Evolutionary conservation across 1,140 invertebrate species (phyloP).

Genomic region (Nixonia krombeini): DNA sequence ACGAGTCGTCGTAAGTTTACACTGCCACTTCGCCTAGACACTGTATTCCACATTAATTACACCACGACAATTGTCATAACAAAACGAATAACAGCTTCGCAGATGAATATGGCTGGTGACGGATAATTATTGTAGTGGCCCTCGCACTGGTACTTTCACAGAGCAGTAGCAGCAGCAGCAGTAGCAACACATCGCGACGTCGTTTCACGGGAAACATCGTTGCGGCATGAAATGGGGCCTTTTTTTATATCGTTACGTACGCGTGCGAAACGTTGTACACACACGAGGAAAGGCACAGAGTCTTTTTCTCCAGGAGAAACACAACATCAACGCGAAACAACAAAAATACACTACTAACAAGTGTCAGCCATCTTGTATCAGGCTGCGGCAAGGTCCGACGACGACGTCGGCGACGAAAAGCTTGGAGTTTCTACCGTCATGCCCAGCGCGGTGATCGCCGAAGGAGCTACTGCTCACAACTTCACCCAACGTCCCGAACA

Average conservation of each 20-base stretch:
- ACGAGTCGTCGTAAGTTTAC: background rate
- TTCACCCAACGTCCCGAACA: no score
- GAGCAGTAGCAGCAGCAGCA: slow-evolving; percentile 20
- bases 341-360: slow-evolving; percentile 69
- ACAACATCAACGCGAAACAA: slow-evolving; percentile 51
- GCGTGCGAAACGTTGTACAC: background rate
- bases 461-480: no score
- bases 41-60: slow-evolving; percentile 11
- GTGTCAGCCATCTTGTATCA: slow-evolving; percentile 68
- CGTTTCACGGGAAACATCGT: slow-evolving; percentile 22
- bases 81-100: slow-evolving; percentile 47
- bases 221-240: slow-evolving; percentile 5
- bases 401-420: background rate
- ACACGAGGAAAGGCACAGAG: slow-evolving; percentile 38
- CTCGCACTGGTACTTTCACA: slow-evolving; percentile 54
- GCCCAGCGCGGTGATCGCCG: no score
- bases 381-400: slow-evolving; percentile 22
- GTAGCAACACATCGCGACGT: no score
- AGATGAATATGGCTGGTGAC: slow-evolving; percentile 53
- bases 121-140: slow-evolving; percentile 39
- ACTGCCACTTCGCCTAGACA: slow-evolving; percentile 20
- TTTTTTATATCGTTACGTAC: background rate
- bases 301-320: slow-evolving; percentile 45
- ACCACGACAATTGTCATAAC: slow-evolving; percentile 58
- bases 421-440: no score